Percentiles rank a stretch among this genome's conserved stretches.
Conservation (phyloP, 2,888 invertebrate genomes). For the Andrena minutula region DNA sequence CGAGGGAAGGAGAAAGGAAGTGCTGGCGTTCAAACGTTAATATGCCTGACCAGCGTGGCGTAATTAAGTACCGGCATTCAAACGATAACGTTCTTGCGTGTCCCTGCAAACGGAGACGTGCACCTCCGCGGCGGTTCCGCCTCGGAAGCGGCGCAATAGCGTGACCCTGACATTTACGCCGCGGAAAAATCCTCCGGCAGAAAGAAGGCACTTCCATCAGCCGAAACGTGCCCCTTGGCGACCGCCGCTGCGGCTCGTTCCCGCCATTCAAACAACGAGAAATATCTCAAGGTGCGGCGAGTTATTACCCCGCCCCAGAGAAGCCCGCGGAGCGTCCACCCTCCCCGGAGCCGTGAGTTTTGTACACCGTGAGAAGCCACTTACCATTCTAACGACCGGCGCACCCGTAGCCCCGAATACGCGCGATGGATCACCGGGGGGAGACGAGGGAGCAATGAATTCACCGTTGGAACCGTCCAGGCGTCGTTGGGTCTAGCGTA, state of each 20-base stretch:
- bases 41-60: no score
- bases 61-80: no score
- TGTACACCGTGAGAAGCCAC: constrained; percentile 19
- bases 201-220: constrained; percentile 18
- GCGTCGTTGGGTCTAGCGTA: constrained; percentile 20
- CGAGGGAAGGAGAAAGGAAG: no score
- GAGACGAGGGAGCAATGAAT: constrained; percentile 34
- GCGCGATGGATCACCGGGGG: constrained; percentile 2
- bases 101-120: no score
- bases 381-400: constrained; percentile 32
- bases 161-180: constrained; percentile 4
- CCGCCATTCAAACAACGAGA: background rate
- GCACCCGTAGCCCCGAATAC: background rate
- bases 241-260: constrained; percentile 17
- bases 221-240: constrained; percentile 27
- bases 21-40: no score
- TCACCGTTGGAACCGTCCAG: constrained; percentile 17
- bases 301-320: constrained; percentile 3
- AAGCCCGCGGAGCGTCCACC: background rate
- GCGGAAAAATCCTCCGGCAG: background rate
- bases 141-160: background rate
- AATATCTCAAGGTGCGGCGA: constrained; percentile 6
- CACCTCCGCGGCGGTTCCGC: background rate
- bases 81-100: no score
- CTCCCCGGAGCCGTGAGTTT: background rate